These are phyloP conservation scores for Hecatera dysodea DNA, from an alignment of 2,888 invertebrate species.

Conservation along the genomic window DNA sequence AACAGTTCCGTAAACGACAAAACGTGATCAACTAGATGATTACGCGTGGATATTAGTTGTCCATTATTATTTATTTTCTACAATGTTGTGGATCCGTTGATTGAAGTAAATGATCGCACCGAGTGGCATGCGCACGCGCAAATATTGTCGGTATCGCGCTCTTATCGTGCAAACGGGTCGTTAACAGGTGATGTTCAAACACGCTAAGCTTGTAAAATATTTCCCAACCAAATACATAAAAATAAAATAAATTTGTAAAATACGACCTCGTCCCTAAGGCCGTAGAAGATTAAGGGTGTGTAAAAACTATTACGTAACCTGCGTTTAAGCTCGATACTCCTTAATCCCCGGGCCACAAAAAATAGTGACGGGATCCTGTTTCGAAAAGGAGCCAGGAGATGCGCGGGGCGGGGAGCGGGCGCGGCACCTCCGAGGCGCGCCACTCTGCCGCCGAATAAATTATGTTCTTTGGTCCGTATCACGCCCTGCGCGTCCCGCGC, in stretches of 20 bases:
- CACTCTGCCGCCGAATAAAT: conserved; percentile 90
- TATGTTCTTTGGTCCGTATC: conserved; percentile 83
- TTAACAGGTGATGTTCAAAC: conserved; percentile 68
- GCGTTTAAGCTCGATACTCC: conserved; percentile 86
- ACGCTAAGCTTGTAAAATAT: conserved; percentile 45
- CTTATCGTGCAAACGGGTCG: conserved; percentile 67
- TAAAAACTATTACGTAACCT: conserved; percentile 88
- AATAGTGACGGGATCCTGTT: conserved; percentile 83
- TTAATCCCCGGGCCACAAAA: conserved; percentile 84
- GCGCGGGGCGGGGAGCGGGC: conserved; percentile 73
- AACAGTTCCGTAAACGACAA: conserved; percentile 45
- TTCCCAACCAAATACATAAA: conserved; percentile 24
- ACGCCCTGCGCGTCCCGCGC: conserved; percentile 69
- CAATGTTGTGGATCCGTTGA: conserved; percentile 44
- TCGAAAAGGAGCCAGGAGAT: conserved; percentile 71
- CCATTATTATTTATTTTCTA: conserved; percentile 24
- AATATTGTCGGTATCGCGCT: conserved; percentile 70
- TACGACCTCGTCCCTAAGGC: conserved; percentile 62
- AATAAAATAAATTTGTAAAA: conserved; percentile 45
- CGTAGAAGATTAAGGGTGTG: conserved; percentile 84
- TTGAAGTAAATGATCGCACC: conserved; percentile 63
- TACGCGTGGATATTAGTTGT: conserved; percentile 12
- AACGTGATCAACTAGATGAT: conserved; percentile 45
- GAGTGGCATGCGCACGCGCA: conserved; percentile 66
- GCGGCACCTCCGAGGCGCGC: conserved; percentile 87